Conservation (phyloP, 2,113 vertebrate species). For the Mellivora capensis region DNA sequence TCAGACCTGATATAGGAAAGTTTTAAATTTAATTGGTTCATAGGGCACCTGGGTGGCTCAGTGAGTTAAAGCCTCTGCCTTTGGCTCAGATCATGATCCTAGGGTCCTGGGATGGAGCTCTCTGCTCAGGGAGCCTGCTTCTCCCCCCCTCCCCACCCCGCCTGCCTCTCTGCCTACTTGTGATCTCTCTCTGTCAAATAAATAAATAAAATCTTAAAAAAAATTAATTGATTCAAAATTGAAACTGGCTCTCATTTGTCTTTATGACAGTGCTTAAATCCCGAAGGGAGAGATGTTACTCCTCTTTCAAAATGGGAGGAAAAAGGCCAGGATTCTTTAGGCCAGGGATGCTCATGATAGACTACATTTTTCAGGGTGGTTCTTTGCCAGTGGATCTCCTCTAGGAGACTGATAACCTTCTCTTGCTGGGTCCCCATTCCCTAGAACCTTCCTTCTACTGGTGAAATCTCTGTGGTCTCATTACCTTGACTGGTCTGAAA, state of each 20-base stretch:
- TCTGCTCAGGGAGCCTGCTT: no score
- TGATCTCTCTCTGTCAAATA: no score
- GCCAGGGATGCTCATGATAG: background rate
- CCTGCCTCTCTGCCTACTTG: no score
- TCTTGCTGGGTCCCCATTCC: background rate
- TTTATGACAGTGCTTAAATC: background rate
- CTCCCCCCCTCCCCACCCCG: accelerated
- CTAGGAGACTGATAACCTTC: background rate
- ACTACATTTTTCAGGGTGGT: background rate
- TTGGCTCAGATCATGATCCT: no score
- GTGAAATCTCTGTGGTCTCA: background rate
- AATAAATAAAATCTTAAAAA: no score
- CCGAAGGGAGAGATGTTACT: background rate
- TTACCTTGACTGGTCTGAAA: background rate
- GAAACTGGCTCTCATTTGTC: background rate
- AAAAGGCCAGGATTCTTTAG: background rate
- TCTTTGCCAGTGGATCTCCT: background rate
- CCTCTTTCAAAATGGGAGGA: background rate
- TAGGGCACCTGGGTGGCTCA: no score
- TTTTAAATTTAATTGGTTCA: slow-evolving; percentile 27
- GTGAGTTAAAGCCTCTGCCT: no score
- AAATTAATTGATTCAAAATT: background rate
- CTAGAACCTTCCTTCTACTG: background rate
- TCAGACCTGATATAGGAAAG: background rate
- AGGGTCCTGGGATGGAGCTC: no score